Percentiles rank a stretch among this genome's conserved stretches.
Conservation (phyloP, 2,113 vertebrate genomes). For the Pseudopodoces humilis region DNA sequence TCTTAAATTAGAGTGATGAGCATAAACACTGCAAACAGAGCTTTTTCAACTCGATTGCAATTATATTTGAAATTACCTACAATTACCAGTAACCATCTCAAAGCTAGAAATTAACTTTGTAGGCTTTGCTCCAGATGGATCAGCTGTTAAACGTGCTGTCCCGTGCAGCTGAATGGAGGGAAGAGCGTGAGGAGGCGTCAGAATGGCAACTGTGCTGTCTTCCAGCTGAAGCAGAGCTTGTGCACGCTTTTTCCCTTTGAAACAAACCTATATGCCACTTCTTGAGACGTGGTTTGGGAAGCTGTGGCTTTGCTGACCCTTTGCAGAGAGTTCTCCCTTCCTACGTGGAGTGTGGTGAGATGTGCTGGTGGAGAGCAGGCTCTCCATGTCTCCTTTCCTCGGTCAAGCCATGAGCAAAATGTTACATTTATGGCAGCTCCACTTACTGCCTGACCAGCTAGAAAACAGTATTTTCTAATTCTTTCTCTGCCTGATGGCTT, state of each 20-base stretch:
- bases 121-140: conserved; percentile 84
- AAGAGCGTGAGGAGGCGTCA: not conserved
- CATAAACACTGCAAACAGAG: conserved; percentile 84
- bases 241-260: not conserved
- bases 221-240: not conserved
- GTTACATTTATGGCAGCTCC: not conserved
- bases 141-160: conserved; percentile 77
- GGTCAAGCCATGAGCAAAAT: not conserved
- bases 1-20: conserved; percentile 89
- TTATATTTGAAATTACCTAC: conserved; percentile 90
- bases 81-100: conserved; percentile 86
- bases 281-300: not conserved
- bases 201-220: not conserved
- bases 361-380: not conserved
- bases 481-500: conserved; percentile 2
- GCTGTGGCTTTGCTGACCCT: not conserved
- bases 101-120: conserved; percentile 88
- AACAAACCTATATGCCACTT: not conserved
- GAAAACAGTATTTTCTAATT: not conserved
- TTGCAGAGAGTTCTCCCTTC: not conserved
- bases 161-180: conserved; percentile 4
- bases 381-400: not conserved
- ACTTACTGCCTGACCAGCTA: not conserved
- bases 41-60: conserved; percentile 84
- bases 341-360: accelerated